Evolutionary conservation across 2,797 vertebrate genomes (phyloP), one percentile per base, ranked within the genome.

Genomic region (Miichthys miiuy): DNA sequence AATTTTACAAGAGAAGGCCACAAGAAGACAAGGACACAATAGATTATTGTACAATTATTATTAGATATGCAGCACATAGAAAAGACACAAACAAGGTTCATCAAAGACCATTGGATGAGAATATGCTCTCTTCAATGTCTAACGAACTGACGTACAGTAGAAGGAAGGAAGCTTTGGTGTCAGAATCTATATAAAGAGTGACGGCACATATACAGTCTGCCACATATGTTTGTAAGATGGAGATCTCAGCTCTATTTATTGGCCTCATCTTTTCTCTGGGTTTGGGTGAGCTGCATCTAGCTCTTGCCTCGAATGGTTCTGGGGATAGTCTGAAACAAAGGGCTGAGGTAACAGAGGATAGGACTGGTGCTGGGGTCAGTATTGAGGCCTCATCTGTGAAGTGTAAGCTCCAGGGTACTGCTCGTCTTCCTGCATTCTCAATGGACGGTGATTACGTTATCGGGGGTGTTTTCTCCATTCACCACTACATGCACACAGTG

Each of bases 401-500:
- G 62, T 92, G 91, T 72, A 75, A 44, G 21, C 73, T 88, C n/a
- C 84, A 77, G 57, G 89, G 85, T 52, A 51, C 54, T 0, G 21
- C 62, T 58, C 68, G 41, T 6, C 60, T 18, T 23, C 84, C 91
- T 56, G 84, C 67, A 0, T 92, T 93, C 55, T 80, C 87, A 16
- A 34, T 79, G 82, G 82, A 90, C 16, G 91, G 92, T 48, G 91
- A 93, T 67, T 92, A 85, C 42, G 18, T 89, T 67, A 78, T 93
- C 38, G 93, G 91, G 5, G 92, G 90, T 6, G 87, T 90, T 68
- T 94, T 94, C 56, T 84, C 91, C 23, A 86, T 94, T 5, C 91
- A 94, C 41, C 18, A 66, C 63, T 82, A 88, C 52, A 77, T 73
- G 58, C 55, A 81, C 21, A 81, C 72, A 27, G 63, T 78, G 60